phyloP scores from a whole-genome alignment of 2,888 invertebrate genomes.

The Scaptomyza polygonia region DNA sequence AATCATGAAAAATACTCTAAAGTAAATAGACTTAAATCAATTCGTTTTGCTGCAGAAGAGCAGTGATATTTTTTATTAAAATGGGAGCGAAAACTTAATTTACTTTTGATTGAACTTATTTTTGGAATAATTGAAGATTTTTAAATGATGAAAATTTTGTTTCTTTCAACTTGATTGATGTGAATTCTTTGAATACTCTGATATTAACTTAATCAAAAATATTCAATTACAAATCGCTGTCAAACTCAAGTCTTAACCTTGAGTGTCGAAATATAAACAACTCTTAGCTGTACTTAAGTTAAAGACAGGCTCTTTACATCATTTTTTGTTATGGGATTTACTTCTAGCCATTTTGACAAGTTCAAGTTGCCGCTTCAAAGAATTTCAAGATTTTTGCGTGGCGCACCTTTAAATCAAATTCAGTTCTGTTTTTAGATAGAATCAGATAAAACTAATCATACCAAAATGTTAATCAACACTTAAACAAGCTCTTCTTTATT shows the following conservation, averaged over 20 bases:
- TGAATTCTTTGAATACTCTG: too few species aligned
- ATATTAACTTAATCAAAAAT: neutral
- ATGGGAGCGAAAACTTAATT: too few species aligned
- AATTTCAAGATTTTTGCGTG: conserved; percentile 15
- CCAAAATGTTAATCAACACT: neutral
- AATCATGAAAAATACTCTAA: neutral
- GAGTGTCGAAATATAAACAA: conserved; percentile 36
- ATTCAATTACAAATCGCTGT: conserved; percentile 36
- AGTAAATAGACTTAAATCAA: neutral
- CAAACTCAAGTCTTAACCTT: conserved; percentile 42
- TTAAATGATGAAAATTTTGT: too few species aligned
- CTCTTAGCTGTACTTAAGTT: conserved; percentile 14
- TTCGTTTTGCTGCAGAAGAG: too few species aligned
- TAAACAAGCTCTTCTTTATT: conserved; percentile 2
- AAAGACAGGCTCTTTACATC: conserved; percentile 29
- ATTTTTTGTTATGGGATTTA: neutral
- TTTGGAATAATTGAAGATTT: too few species aligned
- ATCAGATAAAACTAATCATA: neutral
- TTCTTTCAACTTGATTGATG: too few species aligned
- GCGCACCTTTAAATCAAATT: conserved; percentile 15
- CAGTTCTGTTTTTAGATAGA: neutral
- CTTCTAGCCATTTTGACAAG: conserved; percentile 31
- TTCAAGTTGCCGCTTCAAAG: conserved; percentile 20
- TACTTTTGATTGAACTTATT: too few species aligned
- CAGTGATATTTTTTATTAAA: too few species aligned